phyloP scores from a whole-genome alignment of 2,113 vertebrate species.

The Meles meles region DNA sequence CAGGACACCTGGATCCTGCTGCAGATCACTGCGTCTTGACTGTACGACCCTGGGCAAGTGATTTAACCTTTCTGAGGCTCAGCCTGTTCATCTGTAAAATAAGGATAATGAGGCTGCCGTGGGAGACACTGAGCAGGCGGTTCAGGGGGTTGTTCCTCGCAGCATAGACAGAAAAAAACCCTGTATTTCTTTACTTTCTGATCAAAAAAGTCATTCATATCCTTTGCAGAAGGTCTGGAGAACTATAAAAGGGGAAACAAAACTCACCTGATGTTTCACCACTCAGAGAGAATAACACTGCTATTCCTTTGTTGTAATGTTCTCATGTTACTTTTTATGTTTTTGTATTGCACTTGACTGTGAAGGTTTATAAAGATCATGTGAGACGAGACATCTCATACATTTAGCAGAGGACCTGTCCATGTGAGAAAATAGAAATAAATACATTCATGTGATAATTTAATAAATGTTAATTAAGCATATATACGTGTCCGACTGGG shows the following conservation, averaged over 20 bases:
- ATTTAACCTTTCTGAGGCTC: not conserved
- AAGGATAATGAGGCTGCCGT: not conserved
- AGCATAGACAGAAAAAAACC: not conserved
- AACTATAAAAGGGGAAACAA: not conserved
- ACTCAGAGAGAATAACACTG: not conserved
- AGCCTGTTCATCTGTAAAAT: not conserved
- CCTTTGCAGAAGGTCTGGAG: not conserved
- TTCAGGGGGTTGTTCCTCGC: accelerated
- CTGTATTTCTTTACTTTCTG: not conserved
- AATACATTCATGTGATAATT: not conserved
- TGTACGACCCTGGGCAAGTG: not conserved
- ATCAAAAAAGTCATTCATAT: not conserved
- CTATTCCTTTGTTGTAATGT: not conserved
- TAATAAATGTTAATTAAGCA: not conserved
- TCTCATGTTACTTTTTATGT: not conserved
- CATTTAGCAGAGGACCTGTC: not conserved
- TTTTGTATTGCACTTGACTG: not conserved
- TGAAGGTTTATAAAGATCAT: not conserved
- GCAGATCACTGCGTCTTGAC: not conserved
- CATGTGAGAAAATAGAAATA: not conserved
- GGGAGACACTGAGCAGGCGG: not conserved
- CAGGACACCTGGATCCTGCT: not conserved
- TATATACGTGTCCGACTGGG: not conserved
- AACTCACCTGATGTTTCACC: not conserved
- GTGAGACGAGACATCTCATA: not conserved